Evolutionary conservation across 2,888 invertebrate species (phyloP), one percentile per base, ranked within the genome.

Genomic region (Cabera pusaria): DNA sequence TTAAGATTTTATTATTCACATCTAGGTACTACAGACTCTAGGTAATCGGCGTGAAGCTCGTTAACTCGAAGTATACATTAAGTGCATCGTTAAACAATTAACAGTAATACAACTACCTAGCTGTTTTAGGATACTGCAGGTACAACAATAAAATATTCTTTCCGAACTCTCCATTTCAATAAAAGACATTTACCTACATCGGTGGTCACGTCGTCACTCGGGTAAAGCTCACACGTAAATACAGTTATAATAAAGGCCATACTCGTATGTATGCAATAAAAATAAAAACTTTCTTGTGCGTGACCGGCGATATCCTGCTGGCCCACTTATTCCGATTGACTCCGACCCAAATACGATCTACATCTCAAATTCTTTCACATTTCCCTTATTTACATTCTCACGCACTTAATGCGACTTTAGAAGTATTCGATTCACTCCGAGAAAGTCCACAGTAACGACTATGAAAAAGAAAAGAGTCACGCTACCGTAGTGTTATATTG

Each of bases 241-340:
- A 28, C 43, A 41, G 35, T 35, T 44, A 49, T 12, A 16, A 14
- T 14, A 14, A 14, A 14, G 14, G 4, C n/a, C 2, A 14, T 14
- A 14, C 2, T 45, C 25, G 18, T 22, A 41, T 26, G 46, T 49
- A 38, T 16, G 43, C 28, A 56, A 50, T 50, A 51, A 56, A 52
- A 47, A 46, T 48, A 38, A 46, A 51, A 59, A 57, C 49, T 51
- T 60, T 61, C 60, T 35, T 28, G 7, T 27, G 40, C 31, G 29
- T 40, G 28, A 26, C 24, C 25, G 10, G 10, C 29, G 25, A 12
- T 52, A 55, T 47, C 58, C 56, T 35, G 60, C 49, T 62, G 59
- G 53, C 59, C 58, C 50, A 59, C 55, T 60, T 61, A n/a, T n/a
- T n/a, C n/a, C n/a, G n/a, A n/a, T n/a, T n/a, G 42, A 31, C 35